phyloP scores from a whole-genome alignment of 1,140 invertebrate genomes.

The Eurosta solidaginis region DNA sequence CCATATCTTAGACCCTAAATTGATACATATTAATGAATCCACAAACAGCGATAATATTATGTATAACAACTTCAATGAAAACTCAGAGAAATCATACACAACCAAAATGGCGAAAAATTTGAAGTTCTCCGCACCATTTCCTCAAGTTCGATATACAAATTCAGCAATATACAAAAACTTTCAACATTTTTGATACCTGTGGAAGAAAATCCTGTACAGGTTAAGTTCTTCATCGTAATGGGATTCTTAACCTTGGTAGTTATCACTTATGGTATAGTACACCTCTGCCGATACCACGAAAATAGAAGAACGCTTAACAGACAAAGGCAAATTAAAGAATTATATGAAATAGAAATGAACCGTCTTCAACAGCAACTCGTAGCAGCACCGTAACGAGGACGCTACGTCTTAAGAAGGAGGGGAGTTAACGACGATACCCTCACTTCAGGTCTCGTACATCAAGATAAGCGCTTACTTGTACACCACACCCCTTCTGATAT shows the following conservation, averaged over 20 bases:
- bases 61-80: too few relatives aligned
- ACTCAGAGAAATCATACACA: too few relatives aligned
- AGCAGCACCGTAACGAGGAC: background rate
- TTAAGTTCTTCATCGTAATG: background rate
- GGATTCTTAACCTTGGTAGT: background rate
- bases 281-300: background rate
- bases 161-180: too few relatives aligned
- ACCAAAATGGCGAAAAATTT: too few relatives aligned
- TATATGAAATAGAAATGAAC: background rate
- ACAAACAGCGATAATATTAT: background rate
- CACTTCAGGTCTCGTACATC: too few relatives aligned
- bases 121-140: too few relatives aligned
- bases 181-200: too few relatives aligned
- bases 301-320: background rate
- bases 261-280: background rate
- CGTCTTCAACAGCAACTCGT: background rate
- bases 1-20: background rate
- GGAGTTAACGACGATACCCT: too few relatives aligned
- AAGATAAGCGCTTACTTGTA: too few relatives aligned
- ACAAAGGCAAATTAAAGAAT: background rate
- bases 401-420: background rate
- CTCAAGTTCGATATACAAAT: too few relatives aligned
- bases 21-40: background rate
- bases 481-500: too few relatives aligned
- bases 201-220: background rate